Conservation (phyloP, 2,888 invertebrate genomes). For the Empis livida region DNA sequence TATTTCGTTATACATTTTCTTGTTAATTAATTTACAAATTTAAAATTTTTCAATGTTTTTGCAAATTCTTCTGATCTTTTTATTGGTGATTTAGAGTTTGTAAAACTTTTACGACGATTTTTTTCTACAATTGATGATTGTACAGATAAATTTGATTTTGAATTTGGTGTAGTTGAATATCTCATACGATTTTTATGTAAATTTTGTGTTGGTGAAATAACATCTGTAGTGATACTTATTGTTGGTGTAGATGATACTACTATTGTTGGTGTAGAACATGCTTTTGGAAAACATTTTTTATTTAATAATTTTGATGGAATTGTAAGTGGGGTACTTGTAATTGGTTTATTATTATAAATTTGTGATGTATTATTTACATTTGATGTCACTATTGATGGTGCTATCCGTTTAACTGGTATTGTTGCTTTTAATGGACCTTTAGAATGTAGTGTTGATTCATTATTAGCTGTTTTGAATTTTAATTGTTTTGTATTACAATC, state of each 20-base stretch:
- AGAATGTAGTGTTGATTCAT: neutral
- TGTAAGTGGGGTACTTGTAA: conserved; percentile 6
- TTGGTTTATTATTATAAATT: conserved; percentile 1
- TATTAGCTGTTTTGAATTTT: conserved; percentile 1
- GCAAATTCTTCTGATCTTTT: neutral
- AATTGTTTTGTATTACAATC: conserved; percentile 2
- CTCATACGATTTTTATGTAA: neutral
- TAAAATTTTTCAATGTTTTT: neutral
- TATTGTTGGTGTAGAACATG: conserved; percentile 4
- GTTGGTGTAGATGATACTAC: conserved; percentile 4
- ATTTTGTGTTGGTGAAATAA: conserved; percentile 1
- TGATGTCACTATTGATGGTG: conserved; percentile 5
- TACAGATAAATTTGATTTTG: conserved; percentile 1
- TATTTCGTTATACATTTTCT: too few species aligned
- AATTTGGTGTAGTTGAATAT: conserved; percentile 9
- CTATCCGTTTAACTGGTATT: conserved; percentile 7
- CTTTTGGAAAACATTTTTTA: neutral
- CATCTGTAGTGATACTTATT: too few species aligned
- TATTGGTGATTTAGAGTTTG: conserved; percentile 5
- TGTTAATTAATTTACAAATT: neutral
- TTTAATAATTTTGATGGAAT: too few species aligned
- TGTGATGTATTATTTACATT: neutral
- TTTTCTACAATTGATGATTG: neutral
- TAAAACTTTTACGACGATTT: conserved; percentile 3
- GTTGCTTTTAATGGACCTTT: conserved; percentile 10